Evolutionary conservation across 2,797 vertebrate species (phyloP).

Genomic region (Tapera naevia): DNA sequence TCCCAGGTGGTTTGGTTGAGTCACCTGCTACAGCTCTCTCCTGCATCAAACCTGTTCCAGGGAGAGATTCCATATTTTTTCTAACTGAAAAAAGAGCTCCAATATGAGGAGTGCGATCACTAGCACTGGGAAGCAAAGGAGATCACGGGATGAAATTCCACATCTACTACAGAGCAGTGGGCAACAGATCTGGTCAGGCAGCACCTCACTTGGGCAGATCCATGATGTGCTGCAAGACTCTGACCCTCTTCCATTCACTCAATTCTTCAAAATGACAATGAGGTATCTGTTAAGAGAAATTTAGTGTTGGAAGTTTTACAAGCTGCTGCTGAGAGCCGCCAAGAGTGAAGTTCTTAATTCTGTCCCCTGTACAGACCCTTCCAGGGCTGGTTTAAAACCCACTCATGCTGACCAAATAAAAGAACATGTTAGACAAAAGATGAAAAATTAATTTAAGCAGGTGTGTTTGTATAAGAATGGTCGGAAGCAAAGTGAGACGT

Average conservation of each 20-base stretch:
- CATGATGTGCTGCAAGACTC: neutral
- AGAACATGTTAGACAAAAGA: no score
- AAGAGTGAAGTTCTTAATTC: no score
- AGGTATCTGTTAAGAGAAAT: no score
- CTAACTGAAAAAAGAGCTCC: neutral
- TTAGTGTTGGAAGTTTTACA: no score
- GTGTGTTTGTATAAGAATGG: no score
- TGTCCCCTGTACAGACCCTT: no score
- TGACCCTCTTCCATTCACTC: rapidly evolving
- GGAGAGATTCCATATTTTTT: neutral
- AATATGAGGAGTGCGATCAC: neutral
- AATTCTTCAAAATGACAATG: neutral
- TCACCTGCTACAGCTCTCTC: neutral
- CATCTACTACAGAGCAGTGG: neutral
- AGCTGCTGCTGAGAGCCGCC: no score
- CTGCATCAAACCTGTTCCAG: neutral
- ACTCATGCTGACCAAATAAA: no score
- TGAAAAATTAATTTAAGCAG: no score
- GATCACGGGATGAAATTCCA: neutral
- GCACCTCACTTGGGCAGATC: neutral
- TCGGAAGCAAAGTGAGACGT: no score
- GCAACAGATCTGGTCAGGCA: neutral
- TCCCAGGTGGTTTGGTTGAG: neutral
- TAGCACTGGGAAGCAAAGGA: neutral
- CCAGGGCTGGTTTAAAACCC: no score